Conservation (phyloP, 2,797 vertebrate species). For the Meriones psammophilus region DNA sequence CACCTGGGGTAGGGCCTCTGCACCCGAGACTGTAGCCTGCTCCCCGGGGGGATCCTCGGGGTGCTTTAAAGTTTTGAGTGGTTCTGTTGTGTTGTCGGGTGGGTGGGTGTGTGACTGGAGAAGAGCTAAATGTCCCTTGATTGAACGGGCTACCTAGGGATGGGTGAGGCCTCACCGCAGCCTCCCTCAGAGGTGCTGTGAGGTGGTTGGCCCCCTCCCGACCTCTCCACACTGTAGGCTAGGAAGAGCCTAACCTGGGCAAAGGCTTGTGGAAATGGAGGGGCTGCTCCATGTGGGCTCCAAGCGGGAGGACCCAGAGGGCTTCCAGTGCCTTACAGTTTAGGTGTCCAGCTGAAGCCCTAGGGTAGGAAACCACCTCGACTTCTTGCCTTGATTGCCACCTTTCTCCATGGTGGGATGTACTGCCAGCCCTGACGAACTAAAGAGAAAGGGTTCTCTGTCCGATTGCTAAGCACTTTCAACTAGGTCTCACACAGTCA, state of each 20-base stretch:
- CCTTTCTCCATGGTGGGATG: not conserved
- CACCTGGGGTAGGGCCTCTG: not conserved
- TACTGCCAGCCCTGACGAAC: not conserved
- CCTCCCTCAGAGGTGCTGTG: not conserved
- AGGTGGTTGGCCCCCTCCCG: not conserved
- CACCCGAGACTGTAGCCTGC: not conserved
- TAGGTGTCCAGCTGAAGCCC: not conserved
- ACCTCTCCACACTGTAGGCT: constrained; percentile 10
- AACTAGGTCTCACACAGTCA: not conserved
- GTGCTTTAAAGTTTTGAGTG: constrained; percentile 75
- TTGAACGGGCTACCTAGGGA: not conserved
- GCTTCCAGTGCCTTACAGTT: not conserved
- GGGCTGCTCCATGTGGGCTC: not conserved
- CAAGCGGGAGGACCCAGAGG: not conserved
- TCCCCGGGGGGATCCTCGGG: not conserved
- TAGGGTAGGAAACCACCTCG: not conserved
- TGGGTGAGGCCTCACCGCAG: constrained; percentile 58
- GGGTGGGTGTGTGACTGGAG: not conserved
- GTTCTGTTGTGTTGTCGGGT: not conserved
- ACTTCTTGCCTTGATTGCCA: not conserved
- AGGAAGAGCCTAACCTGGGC: not conserved
- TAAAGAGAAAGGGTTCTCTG: not conserved
- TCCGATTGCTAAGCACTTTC: constrained; percentile 18
- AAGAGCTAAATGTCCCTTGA: not conserved
- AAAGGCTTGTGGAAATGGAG: constrained; percentile 1